phyloP scores from a whole-genome alignment of 2,797 vertebrate species.

The Neosilurus mollespiculum region DNA sequence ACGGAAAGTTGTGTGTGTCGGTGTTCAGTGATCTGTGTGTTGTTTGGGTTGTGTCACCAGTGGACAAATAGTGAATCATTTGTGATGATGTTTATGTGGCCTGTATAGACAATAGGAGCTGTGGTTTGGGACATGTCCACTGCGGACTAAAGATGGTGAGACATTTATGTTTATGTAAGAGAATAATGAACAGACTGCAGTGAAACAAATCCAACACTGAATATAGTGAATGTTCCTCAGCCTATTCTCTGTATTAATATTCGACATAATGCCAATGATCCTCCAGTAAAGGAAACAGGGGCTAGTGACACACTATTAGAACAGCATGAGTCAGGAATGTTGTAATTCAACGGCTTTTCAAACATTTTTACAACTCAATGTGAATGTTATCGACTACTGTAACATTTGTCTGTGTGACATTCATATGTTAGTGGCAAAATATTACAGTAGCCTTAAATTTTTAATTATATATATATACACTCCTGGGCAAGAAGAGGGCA shows the following conservation, averaged over 20 bases:
- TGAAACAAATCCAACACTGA: conserved; percentile 3
- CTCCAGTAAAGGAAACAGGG: background rate
- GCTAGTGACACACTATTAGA: background rate
- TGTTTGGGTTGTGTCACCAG: background rate
- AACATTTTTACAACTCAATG: background rate
- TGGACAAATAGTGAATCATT: conserved; percentile 23
- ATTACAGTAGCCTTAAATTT: too few species aligned
- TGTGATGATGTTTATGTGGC: conserved; percentile 31
- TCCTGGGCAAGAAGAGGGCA: too few species aligned
- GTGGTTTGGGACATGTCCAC: background rate
- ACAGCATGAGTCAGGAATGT: background rate
- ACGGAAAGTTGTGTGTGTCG: background rate
- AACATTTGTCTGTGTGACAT: too few species aligned
- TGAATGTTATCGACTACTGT: too few species aligned
- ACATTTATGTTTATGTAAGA: conserved; percentile 12
- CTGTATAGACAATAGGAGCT: background rate
- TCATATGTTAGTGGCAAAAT: too few species aligned
- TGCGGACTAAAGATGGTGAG: background rate
- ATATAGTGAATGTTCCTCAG: background rate
- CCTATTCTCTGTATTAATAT: background rate
- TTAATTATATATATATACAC: too few species aligned
- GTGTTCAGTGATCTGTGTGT: conserved; percentile 15
- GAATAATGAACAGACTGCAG: conserved; percentile 12
- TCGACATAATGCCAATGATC: background rate
- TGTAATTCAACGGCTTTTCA: background rate